A percentile compares a stretch with the other conserved stretches of the same genome.
Conservation (phyloP, 2,113 vertebrate genomes). For the Chelonoidis abingdonii region DNA sequence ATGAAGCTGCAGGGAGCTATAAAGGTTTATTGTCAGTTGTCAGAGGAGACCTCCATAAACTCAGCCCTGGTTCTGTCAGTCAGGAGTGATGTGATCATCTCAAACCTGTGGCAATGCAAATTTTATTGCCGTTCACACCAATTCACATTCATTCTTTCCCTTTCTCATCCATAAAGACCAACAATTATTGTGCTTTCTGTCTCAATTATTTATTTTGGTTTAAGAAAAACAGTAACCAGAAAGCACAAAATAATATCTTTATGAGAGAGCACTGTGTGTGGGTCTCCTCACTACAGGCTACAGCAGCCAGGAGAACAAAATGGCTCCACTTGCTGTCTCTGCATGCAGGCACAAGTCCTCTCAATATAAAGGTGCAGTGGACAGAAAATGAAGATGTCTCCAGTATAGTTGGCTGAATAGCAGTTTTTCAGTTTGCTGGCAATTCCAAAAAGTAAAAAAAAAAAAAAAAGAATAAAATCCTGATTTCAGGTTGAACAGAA, state of each 20-base stretch:
- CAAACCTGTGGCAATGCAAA: conserved; percentile 17
- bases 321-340: not conserved
- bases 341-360: no score
- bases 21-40: conserved; percentile 62
- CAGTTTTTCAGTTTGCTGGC: not conserved
- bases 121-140: not conserved
- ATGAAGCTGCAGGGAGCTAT: conserved; percentile 71
- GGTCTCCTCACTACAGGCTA: not conserved
- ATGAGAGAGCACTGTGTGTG: fast-evolving
- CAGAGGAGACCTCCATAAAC: conserved; percentile 59
- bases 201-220: conserved; percentile 24
- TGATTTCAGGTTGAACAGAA: not conserved
- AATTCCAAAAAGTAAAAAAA: no score
- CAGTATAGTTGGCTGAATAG: not conserved
- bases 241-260: conserved; percentile 1
- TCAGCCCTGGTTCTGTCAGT: not conserved
- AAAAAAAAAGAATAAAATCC: no score
- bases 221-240: conserved; percentile 32
- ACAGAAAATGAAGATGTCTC: fast-evolving
- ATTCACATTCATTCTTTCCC: not conserved
- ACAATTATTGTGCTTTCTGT: not conserved
- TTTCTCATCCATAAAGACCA: not conserved
- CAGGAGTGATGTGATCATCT: conserved; percentile 5
- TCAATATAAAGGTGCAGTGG: not conserved
- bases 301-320: not conserved